These are phyloP conservation scores for Erythrolamprus reginae DNA, from an alignment of 2,113 vertebrate species.

Conservation along the genomic window DNA sequence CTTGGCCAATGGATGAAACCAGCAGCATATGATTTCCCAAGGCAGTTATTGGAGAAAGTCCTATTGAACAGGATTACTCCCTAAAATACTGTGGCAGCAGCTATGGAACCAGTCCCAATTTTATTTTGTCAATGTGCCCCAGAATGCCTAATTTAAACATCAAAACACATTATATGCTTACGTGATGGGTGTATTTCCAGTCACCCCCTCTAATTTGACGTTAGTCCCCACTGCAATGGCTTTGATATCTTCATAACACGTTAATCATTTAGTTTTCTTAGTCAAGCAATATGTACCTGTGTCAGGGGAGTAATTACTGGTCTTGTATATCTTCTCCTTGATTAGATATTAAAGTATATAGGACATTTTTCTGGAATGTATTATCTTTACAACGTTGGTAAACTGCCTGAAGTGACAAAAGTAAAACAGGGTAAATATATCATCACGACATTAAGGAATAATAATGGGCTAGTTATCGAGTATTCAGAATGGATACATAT, in stretches of 20 bases:
- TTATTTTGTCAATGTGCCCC: background rate
- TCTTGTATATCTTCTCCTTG: background rate
- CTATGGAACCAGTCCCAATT: background rate
- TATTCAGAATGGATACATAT: background rate
- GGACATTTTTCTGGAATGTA: background rate
- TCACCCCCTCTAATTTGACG: background rate
- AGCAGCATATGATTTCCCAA: background rate
- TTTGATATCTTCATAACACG: too few relatives aligned
- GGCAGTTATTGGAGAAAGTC: background rate
- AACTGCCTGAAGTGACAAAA: background rate
- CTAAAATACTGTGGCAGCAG: background rate
- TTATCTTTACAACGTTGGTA: background rate
- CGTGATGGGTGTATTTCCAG: background rate
- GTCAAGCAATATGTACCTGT: background rate
- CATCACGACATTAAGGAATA: background rate
- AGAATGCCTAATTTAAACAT: background rate
- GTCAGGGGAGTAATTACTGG: background rate
- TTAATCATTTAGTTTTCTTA: background rate
- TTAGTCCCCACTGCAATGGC: background rate
- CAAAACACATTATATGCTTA: background rate
- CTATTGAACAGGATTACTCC: background rate
- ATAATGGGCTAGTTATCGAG: background rate
- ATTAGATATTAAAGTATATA: background rate
- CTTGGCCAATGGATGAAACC: background rate
- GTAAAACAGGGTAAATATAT: background rate